A percentile compares a stretch with the other conserved stretches of the same genome.
These are phyloP conservation scores for Crotalus helleri DNA, from an alignment of 2,113 vertebrate species.

Conservation along the genomic window DNA sequence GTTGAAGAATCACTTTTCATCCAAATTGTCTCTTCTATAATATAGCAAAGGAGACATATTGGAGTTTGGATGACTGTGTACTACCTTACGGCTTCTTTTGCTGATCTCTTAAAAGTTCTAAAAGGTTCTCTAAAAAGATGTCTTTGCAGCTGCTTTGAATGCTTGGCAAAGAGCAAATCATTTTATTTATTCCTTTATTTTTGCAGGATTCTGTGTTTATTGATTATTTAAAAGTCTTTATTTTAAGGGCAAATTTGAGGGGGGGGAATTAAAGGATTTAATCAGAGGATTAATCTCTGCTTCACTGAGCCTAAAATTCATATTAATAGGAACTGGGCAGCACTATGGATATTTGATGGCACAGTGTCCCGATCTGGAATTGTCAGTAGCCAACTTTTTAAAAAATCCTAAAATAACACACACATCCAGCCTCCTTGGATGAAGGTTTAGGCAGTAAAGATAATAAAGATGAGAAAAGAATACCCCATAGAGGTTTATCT, in stretches of 20 bases:
- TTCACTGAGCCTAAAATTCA: neutral
- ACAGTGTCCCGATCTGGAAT: no score
- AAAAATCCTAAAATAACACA: neutral
- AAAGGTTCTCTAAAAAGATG: neutral
- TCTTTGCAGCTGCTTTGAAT: neutral
- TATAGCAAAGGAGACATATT: neutral
- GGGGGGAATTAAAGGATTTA: neutral
- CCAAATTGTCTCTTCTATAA: neutral
- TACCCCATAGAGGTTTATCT: neutral
- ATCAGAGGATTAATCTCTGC: neutral
- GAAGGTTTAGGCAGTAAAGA: neutral
- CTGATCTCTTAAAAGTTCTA: neutral
- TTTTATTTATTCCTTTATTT: neutral
- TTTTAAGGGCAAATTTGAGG: neutral
- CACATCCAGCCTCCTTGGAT: neutral
- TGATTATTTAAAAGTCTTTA: neutral
- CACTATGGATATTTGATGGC: neutral
- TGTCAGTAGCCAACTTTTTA: neutral
- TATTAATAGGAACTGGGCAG: neutral
- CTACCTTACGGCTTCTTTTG: neutral
- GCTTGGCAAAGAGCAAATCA: neutral
- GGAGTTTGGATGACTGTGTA: neutral
- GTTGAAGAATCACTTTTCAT: neutral
- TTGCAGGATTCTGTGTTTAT: neutral
- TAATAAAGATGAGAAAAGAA: neutral